Conservation (phyloP, 2,113 vertebrate genomes). For the Corythaixoides concolor region DNA sequence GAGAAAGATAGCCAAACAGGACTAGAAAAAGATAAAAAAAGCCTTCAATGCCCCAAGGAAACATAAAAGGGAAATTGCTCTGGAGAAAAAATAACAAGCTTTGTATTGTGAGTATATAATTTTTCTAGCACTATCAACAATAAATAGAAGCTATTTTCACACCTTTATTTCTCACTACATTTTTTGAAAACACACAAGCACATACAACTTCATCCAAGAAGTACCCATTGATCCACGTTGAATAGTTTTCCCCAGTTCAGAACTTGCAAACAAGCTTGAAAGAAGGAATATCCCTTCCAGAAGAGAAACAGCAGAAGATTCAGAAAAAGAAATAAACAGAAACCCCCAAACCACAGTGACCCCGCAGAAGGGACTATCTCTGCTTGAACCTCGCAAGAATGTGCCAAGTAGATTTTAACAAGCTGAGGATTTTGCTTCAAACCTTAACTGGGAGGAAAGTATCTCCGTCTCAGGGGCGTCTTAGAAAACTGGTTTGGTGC, state of each 20-base stretch:
- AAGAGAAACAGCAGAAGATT: neutral
- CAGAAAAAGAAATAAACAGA: neutral
- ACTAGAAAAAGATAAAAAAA: neutral
- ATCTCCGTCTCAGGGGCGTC: neutral
- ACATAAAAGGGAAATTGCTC: neutral
- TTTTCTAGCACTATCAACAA: neutral
- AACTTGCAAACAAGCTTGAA: neutral
- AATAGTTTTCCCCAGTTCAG: neutral
- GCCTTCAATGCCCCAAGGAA: neutral
- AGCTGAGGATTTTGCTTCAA: accelerated
- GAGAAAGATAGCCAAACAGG: neutral
- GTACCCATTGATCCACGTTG: accelerated
- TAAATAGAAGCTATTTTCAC: neutral
- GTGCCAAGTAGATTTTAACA: neutral
- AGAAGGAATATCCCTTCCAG: neutral
- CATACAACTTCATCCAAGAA: neutral
- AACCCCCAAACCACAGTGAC: neutral
- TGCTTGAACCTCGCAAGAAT: neutral
- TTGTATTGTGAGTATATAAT: neutral
- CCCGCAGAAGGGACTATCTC: neutral
- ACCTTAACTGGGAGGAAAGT: neutral
- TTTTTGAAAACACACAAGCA: neutral
- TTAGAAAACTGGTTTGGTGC: neutral
- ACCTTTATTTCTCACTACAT: neutral
- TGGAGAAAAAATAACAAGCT: neutral